phyloP scores from a whole-genome alignment of 1,140 invertebrate genomes.

The Procambarus virginalis region DNA sequence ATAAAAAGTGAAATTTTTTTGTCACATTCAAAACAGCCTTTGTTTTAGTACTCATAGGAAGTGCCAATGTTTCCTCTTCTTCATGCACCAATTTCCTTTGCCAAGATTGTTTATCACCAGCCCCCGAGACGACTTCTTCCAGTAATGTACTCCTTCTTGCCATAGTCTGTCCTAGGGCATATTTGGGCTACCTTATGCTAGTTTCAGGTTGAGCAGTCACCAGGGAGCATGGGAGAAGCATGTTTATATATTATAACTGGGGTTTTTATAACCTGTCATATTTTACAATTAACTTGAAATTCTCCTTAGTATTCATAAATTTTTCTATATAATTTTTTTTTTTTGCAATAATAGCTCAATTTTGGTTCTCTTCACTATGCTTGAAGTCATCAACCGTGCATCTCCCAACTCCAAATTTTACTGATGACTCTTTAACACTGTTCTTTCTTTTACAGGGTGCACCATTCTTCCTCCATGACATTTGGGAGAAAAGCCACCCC shows the following conservation, averaged over 20 bases:
- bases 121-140: constrained; percentile 14
- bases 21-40: background rate
- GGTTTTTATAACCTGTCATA: no score
- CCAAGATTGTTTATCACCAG: constrained; percentile 20
- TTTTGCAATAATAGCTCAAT: no score
- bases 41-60: constrained; percentile 12
- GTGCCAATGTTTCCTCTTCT: background rate
- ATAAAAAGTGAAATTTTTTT: no score
- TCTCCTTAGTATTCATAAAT: no score
- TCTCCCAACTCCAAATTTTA: constrained; percentile 7
- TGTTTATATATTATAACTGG: background rate
- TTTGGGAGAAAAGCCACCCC: constrained; percentile 13
- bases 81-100: constrained; percentile 3
- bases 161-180: background rate
- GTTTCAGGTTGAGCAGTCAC: constrained; percentile 14
- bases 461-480: constrained; percentile 28
- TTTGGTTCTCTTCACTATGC: background rate
- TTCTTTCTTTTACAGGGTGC: constrained; percentile 14
- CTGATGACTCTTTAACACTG: constrained; percentile 8
- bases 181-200: background rate
- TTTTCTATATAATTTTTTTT: no score
- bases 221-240: constrained; percentile 5
- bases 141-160: background rate
- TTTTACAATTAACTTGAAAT: no score
- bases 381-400: background rate